A percentile compares a stretch with the other conserved stretches of the same genome.
These are phyloP conservation scores for Dinocampus coccinellae DNA, from an alignment of 2,888 invertebrate genomes.

Conservation along the genomic window DNA sequence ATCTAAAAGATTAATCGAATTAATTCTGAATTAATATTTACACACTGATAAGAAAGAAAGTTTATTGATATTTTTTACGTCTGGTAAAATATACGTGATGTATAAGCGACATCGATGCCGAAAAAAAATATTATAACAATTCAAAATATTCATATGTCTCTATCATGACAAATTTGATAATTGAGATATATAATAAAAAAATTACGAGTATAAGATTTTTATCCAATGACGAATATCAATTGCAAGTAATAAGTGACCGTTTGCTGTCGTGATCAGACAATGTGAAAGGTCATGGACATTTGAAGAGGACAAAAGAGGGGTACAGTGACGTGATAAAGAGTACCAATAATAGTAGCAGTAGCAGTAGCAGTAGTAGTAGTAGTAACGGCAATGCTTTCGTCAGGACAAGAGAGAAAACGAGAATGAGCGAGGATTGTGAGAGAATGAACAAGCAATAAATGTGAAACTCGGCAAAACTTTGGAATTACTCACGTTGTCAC, in stretches of 20 bases:
- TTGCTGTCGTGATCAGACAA: constrained; percentile 1
- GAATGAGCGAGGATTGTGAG: background rate
- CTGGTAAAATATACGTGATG: too few relatives aligned
- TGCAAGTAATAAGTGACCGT: background rate
- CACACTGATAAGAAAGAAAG: too few relatives aligned
- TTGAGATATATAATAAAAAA: too few relatives aligned
- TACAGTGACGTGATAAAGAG: background rate
- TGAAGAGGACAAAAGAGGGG: constrained; percentile 1
- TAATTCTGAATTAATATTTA: too few relatives aligned
- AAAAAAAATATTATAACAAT: constrained; percentile 15
- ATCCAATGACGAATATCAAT: background rate
- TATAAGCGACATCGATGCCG: constrained; percentile 59
- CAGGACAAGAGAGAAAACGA: background rate
- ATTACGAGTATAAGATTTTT: background rate
- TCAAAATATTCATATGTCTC: too few relatives aligned
- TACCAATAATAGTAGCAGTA: background rate
- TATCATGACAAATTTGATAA: too few relatives aligned
- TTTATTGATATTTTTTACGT: too few relatives aligned
- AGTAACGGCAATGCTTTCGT: constrained; percentile 11
- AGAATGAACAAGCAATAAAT: background rate
- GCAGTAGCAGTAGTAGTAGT: background rate
- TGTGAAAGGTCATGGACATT: constrained; percentile 34
- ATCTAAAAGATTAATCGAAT: too few relatives aligned
- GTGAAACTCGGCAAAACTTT: constrained; percentile 19
- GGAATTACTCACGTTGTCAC: constrained; percentile 9